Evolutionary conservation across 1,140 invertebrate species (phyloP), one percentile per base, ranked within the genome.

Genomic region (Melanaphis sacchari): DNA sequence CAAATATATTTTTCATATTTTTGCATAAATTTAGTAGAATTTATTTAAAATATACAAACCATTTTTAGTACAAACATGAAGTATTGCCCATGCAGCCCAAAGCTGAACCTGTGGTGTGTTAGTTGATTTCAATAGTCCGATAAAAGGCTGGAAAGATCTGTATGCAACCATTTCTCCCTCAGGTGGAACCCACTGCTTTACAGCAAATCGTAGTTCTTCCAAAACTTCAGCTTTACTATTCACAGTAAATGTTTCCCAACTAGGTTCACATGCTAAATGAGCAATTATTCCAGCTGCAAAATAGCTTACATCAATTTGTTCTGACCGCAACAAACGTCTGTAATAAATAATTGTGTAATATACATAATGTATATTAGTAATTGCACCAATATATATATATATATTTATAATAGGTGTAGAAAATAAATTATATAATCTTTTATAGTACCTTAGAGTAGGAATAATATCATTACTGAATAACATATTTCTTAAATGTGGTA

Each of bases 31-130:
- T 40, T 7, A 36, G 0, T 89, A 66, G 40, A 54, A 54, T 26
- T 38, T 89, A 36, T 40, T 24, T 40, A 89, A 89, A 52, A 52
- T 54, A 38, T 22, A 89, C 96, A 96, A 95, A 97, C 97, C 96
- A 95, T 98, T 98, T 95, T 97, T 97, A 21, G 96, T 97, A 94
- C 97, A 97, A 66, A 98, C 97, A 95, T 98, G 97, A 95, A 97
- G 97, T 94, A 98, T 97, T 0, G 97, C 97, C 97, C 97, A 98
- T 21, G 97, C 96, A 52, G 97, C 97, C 97, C 97, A 98, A 38
- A 98, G 95, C 94, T 98, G 97, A 76, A 98, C 97, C 87, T 97
- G 96, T 94, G 96, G 96, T 93, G 96, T 96, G 93, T 96, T 96
- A 38, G 95, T 95, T 93, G 96, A 96, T 54, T 95, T 94, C 46